Evolutionary conservation across 2,888 invertebrate genomes (phyloP), one percentile per base, ranked within the genome.

Genomic region (Trilocha varians): DNA sequence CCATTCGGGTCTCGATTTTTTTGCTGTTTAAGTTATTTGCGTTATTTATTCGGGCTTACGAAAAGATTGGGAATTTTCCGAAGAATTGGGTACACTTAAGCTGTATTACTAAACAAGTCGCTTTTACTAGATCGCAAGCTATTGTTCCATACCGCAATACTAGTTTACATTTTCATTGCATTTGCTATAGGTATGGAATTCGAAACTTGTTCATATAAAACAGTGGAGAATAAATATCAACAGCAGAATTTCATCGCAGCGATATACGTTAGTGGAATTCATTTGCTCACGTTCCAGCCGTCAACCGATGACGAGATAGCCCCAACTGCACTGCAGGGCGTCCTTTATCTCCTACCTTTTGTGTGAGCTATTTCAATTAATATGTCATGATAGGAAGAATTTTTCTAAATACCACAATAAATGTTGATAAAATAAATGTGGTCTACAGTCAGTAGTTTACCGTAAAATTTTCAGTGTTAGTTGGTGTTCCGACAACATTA

Each of bases 311-410:
- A 50, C 50, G 49, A 52, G 52, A 58, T 53, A 53, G 53, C 47
- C 49, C 49, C 52, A 49, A 52, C 53, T 43, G 44, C 50, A 43
- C 53, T 44, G 46, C 48, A 50, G 55, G 55, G 44, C 49, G 48
- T 45, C 48, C 43, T 62, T 70, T 73, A 72, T 70, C 70, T 45
- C 47, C 49, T 57, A 44, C 52, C 59, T 68, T 66, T 73, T 73
- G 8, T 75, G 70, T 71, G 59, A 63, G 63, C 59, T 64, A 70
- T 70, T 73, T 64, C 74, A 73, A 76, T 77, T 73, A 72, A 70
- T 66, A 68, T 57, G 63, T 64, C 68, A 67, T 59, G 66, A 55
- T 60, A 51, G 53, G 57, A 65, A 54, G 63, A 53, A 50, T n/a
- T n/a, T n/a, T n/a, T n/a, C n/a, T n/a, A n/a, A n/a, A n/a, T n/a